Evolutionary conservation across 2,113 vertebrate species (phyloP).

Genomic region (Pedionomus torquatus): DNA sequence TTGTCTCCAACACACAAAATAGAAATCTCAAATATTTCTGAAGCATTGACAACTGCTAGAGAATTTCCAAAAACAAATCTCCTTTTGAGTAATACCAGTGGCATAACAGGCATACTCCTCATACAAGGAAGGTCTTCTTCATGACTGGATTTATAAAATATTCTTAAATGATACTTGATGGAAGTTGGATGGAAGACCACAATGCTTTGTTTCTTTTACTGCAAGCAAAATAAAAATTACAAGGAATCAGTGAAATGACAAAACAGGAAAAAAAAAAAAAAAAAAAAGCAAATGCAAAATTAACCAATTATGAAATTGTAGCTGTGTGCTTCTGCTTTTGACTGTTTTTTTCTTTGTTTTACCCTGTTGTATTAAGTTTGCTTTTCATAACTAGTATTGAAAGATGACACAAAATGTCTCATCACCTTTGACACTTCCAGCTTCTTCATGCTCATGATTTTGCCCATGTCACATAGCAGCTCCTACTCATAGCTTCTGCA

Average conservation of each 20-base stretch:
- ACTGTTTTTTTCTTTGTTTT: background rate
- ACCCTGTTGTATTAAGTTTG: background rate
- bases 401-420: background rate
- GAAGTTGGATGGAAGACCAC: background rate
- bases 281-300: background rate
- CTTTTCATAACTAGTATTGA: background rate
- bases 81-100: background rate
- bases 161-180: background rate
- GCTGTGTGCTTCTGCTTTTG: background rate
- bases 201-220: background rate
- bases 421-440: background rate
- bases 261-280: background rate
- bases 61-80: background rate
- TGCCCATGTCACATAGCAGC: accelerated
- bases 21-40: background rate
- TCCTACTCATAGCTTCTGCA: background rate
- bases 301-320: background rate
- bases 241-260: background rate
- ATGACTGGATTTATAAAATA: background rate
- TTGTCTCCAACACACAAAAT: background rate
- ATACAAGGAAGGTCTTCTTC: background rate
- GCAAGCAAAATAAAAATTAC: background rate
- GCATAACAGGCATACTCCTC: background rate
- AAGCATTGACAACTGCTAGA: background rate
- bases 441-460: background rate